Base-by-base conservation (phyloP, 37 sponge, comb jelly and placozoan species). In the Mnemiopsis leidyi region DNA sequence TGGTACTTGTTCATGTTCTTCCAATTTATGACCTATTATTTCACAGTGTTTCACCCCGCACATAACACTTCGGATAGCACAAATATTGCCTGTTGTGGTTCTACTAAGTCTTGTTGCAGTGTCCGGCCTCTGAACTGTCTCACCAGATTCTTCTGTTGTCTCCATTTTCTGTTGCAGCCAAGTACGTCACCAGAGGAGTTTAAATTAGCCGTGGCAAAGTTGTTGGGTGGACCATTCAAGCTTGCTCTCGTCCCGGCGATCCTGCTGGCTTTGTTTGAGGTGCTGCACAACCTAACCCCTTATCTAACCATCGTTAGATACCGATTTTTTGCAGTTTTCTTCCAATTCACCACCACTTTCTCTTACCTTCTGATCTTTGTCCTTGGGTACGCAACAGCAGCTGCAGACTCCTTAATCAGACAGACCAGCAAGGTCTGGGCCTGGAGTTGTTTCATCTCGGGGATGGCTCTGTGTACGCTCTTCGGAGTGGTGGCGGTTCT, bases 31-130 rank as follows among this genome's bases (percentile, higher is more conserved):
- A 71, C 73, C 9, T 18, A 29, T 28, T 71, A 25, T 13, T 71
- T 71, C 73, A 71, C 3, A 25, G 73, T 71, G 29, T 71, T 71
- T 28, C 73, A 71, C 73, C 73, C 73, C 20, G 73, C 73, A n/a
- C 73, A 71, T 18, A 71, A 71, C 30, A 28, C 25, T n/a, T 5
- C 73, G 2, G 25, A 23, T 25, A 71, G 21, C 30, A 28, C 29
- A 13, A 29, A 5, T 23, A 2, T 71, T 2, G 3, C 73, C 73
- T 71, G 20, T 25, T 71, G 73, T 71, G 73, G 30, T 23, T 71
- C 73, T 18, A 29, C 73, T 25, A 7, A 5, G 21, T 23, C 24
- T 25, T 71, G 73, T 25, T 71, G 73, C 21, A 23, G 24, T 18
- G 21, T 5, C 73, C 7, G 20, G 20, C 73, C 73, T 5, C 20